A percentile compares a stretch with the other conserved stretches of the same genome.
phyloP scores from a whole-genome alignment of 2,888 invertebrate species.

The Cephus spinipes region DNA sequence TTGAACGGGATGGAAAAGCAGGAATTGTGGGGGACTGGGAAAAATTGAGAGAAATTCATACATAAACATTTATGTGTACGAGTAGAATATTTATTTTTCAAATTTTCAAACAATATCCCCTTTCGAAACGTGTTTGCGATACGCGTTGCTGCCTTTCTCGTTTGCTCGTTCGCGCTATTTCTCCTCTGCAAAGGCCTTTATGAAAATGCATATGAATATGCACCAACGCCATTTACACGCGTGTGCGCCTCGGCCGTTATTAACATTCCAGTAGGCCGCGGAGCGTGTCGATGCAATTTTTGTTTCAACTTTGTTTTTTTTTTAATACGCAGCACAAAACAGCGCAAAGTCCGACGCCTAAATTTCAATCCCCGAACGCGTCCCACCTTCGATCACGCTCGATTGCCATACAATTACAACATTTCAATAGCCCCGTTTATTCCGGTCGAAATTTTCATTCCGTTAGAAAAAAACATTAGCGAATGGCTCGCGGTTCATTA shows the following conservation, averaged over 20 bases:
- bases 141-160: background rate
- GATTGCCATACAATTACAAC: background rate
- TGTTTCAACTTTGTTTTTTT: constrained; percentile 27
- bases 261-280: constrained; percentile 42
- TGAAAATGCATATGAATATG: constrained; percentile 62
- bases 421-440: background rate
- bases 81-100: constrained; percentile 15
- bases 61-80: background rate
- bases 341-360: background rate
- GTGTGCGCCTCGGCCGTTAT: constrained; percentile 48
- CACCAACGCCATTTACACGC: constrained; percentile 64
- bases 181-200: background rate
- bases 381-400: background rate
- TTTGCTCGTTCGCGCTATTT: background rate
- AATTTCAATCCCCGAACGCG: background rate
- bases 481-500: background rate
- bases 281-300: constrained; percentile 3
- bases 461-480: background rate
- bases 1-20: background rate
- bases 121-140: constrained; percentile 15
- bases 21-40: background rate
- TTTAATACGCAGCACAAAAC: constrained; percentile 16
- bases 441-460: background rate
- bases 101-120: constrained; percentile 20
- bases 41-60: background rate